These are phyloP conservation scores for Astur gentilis DNA, from an alignment of 2,113 vertebrate genomes.

Conservation along the genomic window DNA sequence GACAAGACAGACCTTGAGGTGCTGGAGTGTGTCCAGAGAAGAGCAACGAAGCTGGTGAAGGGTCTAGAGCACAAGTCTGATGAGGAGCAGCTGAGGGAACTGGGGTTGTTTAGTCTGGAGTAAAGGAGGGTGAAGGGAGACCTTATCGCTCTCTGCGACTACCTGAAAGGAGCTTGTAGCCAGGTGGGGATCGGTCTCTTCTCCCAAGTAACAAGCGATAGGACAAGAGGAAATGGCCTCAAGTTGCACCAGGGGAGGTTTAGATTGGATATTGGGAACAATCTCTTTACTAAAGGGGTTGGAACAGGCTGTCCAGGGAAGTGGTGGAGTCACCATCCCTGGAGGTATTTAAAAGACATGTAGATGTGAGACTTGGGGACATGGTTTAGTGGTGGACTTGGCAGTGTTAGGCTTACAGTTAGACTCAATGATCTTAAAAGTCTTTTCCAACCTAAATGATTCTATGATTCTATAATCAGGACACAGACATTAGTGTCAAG, in stretches of 20 bases:
- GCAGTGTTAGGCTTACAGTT: neutral
- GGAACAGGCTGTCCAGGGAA: too few relatives aligned
- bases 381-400: neutral
- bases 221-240: fast-evolving
- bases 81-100: too few relatives aligned
- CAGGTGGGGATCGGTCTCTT: fast-evolving
- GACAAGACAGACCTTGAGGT: too few relatives aligned
- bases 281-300: too few relatives aligned
- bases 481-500: neutral
- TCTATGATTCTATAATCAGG: neutral
- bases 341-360: neutral
- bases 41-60: too few relatives aligned
- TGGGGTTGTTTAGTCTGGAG: too few relatives aligned
- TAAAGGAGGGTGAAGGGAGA: neutral
- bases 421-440: neutral
- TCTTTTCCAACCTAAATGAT: neutral
- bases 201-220: fast-evolving
- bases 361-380: neutral
- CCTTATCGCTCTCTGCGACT: neutral
- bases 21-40: too few relatives aligned
- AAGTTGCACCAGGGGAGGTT: too few relatives aligned
- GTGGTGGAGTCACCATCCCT: neutral
- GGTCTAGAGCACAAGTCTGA: too few relatives aligned
- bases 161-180: too few relatives aligned
- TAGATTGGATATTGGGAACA: too few relatives aligned